Evolutionary conservation across 2,797 vertebrate species (phyloP).

Genomic region (Paratrypauchen microcephalus): DNA sequence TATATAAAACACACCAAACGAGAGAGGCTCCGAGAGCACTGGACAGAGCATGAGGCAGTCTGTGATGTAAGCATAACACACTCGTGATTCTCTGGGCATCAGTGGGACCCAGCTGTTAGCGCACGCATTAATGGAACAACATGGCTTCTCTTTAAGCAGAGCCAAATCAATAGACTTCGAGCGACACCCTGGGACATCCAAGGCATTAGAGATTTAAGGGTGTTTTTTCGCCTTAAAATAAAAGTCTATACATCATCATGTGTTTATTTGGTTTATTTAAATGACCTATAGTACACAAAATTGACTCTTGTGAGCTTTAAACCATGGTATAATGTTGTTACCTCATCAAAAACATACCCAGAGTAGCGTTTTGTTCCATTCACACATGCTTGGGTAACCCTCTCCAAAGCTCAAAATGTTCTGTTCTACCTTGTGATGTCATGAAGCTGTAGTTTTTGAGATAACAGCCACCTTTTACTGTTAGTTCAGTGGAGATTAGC

Average conservation of each 20-base stretch:
- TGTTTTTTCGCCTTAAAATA: not conserved
- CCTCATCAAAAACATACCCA: no score
- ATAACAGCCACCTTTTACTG: no score
- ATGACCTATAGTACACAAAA: no score
- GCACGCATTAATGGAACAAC: slow-evolving; percentile 17
- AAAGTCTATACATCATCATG: not conserved
- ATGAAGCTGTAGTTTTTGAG: no score
- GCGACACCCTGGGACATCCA: not conserved
- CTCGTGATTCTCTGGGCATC: slow-evolving; percentile 17
- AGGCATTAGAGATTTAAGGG: not conserved
- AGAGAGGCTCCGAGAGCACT: slow-evolving; percentile 44
- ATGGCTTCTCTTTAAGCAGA: slow-evolving; percentile 6
- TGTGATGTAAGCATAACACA: slow-evolving; percentile 30
- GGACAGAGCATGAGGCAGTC: slow-evolving; percentile 36
- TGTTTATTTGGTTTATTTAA: no score
- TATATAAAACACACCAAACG: slow-evolving; percentile 14
- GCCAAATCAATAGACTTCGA: not conserved
- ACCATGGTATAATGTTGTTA: no score
- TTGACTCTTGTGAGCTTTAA: no score
- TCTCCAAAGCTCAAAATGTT: no score
- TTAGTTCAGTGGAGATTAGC: no score
- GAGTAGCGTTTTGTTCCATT: no score
- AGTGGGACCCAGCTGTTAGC: not conserved
- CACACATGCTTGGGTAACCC: no score
- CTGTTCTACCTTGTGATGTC: no score